A percentile compares a stretch with the other conserved stretches of the same genome.
Conservation (phyloP, 1,140 invertebrate genomes). For the Dinothrombium tinctorium region DNA sequence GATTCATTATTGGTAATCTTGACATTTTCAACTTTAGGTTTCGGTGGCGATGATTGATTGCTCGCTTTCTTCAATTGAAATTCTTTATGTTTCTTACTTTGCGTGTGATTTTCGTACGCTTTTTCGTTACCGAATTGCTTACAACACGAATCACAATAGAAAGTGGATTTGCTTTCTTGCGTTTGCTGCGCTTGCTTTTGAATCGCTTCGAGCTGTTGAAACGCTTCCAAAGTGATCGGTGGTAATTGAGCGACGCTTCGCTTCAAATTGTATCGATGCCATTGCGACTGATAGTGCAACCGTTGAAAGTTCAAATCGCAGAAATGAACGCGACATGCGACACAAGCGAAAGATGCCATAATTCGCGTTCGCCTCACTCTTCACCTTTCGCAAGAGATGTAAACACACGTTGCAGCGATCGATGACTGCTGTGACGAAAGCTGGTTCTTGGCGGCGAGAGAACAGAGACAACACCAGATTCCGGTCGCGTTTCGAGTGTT, state of each 20-base stretch:
- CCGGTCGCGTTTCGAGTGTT: too few species aligned
- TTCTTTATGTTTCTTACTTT: constrained; percentile 88
- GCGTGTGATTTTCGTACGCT: constrained; percentile 65
- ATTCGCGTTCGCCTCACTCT: too few species aligned
- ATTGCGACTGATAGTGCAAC: constrained; percentile 49
- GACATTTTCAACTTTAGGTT: constrained; percentile 21
- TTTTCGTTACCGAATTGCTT: constrained; percentile 63
- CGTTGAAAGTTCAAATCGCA: constrained; percentile 52
- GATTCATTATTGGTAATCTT: not conserved
- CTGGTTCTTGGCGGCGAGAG: too few species aligned
- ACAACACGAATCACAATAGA: constrained; percentile 49
- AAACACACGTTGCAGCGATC: too few species aligned
- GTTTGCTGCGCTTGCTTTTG: constrained; percentile 10
- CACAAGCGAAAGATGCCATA: constrained; percentile 36
- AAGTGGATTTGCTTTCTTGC: constrained; percentile 24
- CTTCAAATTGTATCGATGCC: constrained; percentile 70
- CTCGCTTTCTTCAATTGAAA: too few species aligned
- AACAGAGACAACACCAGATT: too few species aligned
- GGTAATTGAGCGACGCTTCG: constrained; percentile 66
- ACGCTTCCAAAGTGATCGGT: constrained; percentile 57
- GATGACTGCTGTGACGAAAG: too few species aligned
- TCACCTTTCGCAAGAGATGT: too few species aligned
- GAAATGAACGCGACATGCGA: constrained; percentile 67
- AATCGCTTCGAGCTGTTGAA: constrained; percentile 39
- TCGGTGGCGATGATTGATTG: too few species aligned